Evolutionary conservation across 2,888 invertebrate species (phyloP).

Genomic region (Ormyrus pomaceus): DNA sequence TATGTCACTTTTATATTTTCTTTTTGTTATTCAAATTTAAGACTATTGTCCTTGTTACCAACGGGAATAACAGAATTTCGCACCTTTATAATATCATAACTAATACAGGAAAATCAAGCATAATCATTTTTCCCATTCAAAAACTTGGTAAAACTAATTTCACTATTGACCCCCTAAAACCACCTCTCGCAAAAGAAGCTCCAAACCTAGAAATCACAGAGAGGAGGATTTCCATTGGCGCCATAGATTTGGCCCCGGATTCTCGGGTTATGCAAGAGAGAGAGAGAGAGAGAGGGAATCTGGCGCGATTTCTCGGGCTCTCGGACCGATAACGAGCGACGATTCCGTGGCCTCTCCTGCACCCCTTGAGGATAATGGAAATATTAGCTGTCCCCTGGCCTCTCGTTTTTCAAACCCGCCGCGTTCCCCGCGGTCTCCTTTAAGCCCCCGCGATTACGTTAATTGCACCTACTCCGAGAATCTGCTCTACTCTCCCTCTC

Average conservation of each 20-base stretch:
- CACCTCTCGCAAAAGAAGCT: neutral
- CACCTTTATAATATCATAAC: no score
- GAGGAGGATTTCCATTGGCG: neutral
- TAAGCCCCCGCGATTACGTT: slow-evolving; percentile 49
- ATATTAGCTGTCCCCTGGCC: slow-evolving; percentile 54
- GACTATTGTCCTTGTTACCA: no score
- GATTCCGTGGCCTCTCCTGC: slow-evolving; percentile 52
- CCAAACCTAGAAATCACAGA: slow-evolving; percentile 1
- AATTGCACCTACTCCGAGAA: slow-evolving; percentile 42
- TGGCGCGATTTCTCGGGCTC: no score
- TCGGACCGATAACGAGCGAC: slow-evolving; percentile 61
- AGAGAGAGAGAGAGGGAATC: no score
- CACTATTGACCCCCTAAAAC: no score
- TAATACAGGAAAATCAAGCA: no score
- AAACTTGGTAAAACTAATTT: no score
- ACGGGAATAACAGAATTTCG: no score
- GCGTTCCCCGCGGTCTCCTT: slow-evolving; percentile 35
- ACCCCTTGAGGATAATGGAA: slow-evolving; percentile 59
- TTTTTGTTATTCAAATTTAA: no score
- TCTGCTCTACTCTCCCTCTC: no score
- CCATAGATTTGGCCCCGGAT: neutral
- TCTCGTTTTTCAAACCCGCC: slow-evolving; percentile 43
- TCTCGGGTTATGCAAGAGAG: neutral
- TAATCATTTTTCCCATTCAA: no score
- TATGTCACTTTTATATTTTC: no score